phyloP scores from a whole-genome alignment of 2,113 vertebrate genomes.

The Eurypyga helias region DNA sequence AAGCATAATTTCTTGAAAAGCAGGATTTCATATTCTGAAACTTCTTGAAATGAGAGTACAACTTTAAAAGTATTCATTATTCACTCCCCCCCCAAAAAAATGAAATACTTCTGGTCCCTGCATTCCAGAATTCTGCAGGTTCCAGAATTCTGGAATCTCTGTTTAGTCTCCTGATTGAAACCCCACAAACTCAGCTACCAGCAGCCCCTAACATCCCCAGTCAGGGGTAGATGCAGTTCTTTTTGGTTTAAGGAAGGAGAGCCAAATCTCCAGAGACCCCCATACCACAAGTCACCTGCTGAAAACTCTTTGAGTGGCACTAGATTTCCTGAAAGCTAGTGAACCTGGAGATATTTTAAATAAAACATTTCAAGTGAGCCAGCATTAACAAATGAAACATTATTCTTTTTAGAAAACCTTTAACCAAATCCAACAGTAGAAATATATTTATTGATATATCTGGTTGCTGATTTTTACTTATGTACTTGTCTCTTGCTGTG shows the following conservation, averaged over 20 bases:
- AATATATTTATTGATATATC: background rate
- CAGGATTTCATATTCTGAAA: background rate
- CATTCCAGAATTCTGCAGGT: background rate
- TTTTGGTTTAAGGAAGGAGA: background rate
- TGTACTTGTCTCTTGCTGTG: background rate
- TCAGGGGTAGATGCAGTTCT: background rate
- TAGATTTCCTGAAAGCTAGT: background rate
- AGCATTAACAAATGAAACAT: background rate
- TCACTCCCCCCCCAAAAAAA: rapidly evolving
- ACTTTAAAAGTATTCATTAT: background rate
- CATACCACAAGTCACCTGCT: background rate
- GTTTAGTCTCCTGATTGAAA: background rate
- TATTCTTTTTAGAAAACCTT: background rate
- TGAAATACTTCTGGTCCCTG: background rate
- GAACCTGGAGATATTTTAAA: background rate
- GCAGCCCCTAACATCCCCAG: background rate
- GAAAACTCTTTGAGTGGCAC: background rate
- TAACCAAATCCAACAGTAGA: background rate
- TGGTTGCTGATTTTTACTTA: background rate
- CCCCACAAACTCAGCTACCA: background rate
- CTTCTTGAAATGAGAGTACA: background rate
- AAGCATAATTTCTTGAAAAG: background rate
- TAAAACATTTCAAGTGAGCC: background rate
- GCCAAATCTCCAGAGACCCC: background rate
- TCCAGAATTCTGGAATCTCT: background rate